These are phyloP conservation scores for Epizoanthus illoricatus DNA, from an alignment of 92 coral and sea anemone genomes.

Conservation along the genomic window DNA sequence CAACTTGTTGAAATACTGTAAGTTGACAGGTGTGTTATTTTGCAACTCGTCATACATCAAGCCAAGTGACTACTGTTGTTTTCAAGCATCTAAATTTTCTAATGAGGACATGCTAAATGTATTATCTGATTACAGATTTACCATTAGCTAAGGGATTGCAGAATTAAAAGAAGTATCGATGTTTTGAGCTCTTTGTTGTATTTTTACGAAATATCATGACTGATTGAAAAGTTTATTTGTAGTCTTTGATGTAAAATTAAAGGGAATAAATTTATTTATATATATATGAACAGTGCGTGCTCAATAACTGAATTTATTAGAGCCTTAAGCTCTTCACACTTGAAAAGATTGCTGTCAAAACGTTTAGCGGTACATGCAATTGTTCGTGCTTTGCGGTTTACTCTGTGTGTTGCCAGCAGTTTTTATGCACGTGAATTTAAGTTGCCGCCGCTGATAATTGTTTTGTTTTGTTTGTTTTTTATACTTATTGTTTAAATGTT, in stretches of 20 bases:
- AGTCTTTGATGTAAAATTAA: no score
- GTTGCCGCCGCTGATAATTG: no score
- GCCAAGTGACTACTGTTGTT: background rate
- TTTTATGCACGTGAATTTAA: no score
- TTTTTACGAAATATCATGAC: no score
- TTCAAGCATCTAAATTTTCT: background rate
- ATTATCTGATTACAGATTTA: background rate
- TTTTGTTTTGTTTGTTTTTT: no score
- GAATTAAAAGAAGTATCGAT: background rate
- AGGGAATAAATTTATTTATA: no score
- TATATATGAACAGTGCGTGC: background rate
- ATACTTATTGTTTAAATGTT: no score
- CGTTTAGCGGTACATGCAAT: conserved; percentile 1
- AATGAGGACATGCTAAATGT: background rate
- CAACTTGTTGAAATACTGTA: conserved; percentile 3
- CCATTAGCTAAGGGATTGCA: background rate
- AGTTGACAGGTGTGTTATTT: background rate
- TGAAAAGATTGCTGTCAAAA: background rate
- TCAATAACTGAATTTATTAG: background rate
- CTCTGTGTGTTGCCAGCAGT: no score
- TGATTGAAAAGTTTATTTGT: no score
- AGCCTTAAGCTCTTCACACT: background rate
- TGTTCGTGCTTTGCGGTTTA: no score
- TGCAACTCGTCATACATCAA: background rate
- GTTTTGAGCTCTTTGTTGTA: background rate